These are phyloP conservation scores for Furnarius figulus DNA, from an alignment of 2,113 vertebrate species.

Conservation along the genomic window DNA sequence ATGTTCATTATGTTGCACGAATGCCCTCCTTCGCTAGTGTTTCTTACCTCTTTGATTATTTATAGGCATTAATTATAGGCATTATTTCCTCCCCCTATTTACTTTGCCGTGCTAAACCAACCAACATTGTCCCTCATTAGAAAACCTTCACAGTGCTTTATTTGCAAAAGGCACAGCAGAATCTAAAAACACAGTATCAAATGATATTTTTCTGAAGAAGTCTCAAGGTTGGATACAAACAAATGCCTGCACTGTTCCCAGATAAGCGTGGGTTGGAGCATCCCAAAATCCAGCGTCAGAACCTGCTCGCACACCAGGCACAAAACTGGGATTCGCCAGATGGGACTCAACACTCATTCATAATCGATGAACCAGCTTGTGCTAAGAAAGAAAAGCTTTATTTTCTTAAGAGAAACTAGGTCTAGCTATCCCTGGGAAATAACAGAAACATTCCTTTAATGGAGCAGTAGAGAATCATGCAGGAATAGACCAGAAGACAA, in stretches of 20 bases:
- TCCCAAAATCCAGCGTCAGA: accelerated
- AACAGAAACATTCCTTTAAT: neutral
- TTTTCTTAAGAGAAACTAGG: neutral
- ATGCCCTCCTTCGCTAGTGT: neutral
- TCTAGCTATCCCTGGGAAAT: neutral
- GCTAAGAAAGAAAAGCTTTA: neutral
- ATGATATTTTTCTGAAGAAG: neutral
- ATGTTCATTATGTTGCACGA: neutral
- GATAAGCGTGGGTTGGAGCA: neutral
- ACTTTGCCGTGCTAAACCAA: neutral
- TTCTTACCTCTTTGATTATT: neutral
- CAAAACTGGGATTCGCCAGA: neutral
- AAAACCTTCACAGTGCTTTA: neutral
- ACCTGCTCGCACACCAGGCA: neutral
- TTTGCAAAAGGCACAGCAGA: neutral
- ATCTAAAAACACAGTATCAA: neutral
- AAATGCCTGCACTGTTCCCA: neutral
- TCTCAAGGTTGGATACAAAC: neutral
- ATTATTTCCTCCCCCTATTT: neutral
- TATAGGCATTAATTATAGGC: neutral
- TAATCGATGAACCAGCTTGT: neutral
- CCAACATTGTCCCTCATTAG: neutral
- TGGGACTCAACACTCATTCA: neutral
- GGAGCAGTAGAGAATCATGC: neutral
- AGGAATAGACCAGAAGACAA: neutral